Evolutionary conservation across 1,140 invertebrate genomes (phyloP).

Genomic region (Metaphire vulgaris): DNA sequence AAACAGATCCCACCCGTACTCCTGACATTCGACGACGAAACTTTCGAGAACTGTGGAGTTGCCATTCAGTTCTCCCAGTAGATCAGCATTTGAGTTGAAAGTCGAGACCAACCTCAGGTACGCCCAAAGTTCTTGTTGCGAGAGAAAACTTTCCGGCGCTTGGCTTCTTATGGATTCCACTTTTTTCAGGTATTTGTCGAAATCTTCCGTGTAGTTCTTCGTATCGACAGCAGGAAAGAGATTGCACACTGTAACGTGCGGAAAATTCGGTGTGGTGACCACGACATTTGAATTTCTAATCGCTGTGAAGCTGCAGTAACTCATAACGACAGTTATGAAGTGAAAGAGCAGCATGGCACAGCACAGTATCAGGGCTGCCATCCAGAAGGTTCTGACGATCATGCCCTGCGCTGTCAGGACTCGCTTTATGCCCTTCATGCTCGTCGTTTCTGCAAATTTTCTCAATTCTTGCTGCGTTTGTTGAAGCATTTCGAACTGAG

Average conservation of each 20-base stretch:
- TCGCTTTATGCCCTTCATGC: background rate
- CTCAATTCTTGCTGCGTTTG: background rate
- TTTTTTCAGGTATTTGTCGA: background rate
- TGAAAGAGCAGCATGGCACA: background rate
- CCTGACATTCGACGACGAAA: background rate
- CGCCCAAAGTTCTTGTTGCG: background rate
- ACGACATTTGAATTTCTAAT: background rate
- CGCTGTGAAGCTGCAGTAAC: background rate
- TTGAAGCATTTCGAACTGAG: background rate
- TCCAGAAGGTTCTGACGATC: background rate
- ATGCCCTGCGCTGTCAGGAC: background rate
- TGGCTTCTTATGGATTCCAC: background rate
- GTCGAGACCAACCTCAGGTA: background rate
- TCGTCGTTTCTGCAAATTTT: background rate
- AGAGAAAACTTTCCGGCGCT: background rate
- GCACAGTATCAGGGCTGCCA: background rate
- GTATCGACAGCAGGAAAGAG: background rate
- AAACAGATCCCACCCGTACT: background rate
- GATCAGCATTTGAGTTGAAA: background rate
- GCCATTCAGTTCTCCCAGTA: background rate
- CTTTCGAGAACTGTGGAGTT: background rate
- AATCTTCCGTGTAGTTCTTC: background rate
- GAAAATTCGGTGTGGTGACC: background rate
- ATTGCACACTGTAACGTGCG: background rate
- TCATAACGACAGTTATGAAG: background rate